Conservation (phyloP, 2,888 invertebrate genomes). For the Eupithecia subfuscata region DNA sequence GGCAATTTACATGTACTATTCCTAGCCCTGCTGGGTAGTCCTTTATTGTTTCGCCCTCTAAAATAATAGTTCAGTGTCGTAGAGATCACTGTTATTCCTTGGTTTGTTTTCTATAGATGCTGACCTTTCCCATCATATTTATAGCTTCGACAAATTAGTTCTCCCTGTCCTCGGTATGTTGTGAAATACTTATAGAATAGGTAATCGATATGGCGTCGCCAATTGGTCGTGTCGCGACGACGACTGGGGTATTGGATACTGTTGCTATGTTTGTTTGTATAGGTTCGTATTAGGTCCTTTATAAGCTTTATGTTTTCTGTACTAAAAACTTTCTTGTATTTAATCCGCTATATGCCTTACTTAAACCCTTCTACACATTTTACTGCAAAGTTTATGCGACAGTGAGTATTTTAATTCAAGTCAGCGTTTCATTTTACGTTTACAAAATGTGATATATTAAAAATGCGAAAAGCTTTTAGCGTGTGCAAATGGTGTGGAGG, state of each 20-base stretch:
- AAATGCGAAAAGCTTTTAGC: constrained; percentile 31
- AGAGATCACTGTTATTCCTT: background rate
- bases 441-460: constrained; percentile 19
- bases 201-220: constrained; percentile 77
- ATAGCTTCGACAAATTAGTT: constrained; percentile 37
- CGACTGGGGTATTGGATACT: constrained; percentile 53
- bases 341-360: background rate
- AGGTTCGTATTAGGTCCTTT: no score
- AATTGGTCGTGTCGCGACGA: constrained; percentile 64
- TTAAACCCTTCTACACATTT: background rate
- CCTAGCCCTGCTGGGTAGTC: constrained; percentile 50
- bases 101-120: background rate
- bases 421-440: background rate
- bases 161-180: constrained; percentile 58
- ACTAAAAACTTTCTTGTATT: no score
- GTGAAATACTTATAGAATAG: constrained; percentile 49
- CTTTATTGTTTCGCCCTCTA: constrained; percentile 44
- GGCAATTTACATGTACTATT: constrained; percentile 57
- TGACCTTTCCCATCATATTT: constrained; percentile 19
- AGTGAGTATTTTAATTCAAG: constrained; percentile 14
- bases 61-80: constrained; percentile 29
- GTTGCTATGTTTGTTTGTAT: constrained; percentile 52
- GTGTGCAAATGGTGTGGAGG: constrained; percentile 41
- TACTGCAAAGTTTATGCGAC: background rate
- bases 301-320: no score